Conservation (phyloP, 2,888 invertebrate species). For the Pheosia tremula region DNA sequence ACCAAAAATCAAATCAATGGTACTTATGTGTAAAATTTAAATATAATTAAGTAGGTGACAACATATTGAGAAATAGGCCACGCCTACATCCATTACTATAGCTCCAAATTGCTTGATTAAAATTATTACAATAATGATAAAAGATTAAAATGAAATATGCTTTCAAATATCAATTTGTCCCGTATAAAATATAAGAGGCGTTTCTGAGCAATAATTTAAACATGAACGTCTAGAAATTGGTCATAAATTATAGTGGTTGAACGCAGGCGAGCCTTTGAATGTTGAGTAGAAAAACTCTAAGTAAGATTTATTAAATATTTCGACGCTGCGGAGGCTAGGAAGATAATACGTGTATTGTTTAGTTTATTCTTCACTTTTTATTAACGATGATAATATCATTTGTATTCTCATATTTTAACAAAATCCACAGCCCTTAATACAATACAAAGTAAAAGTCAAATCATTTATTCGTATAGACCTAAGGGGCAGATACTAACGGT, state of each 20-base stretch:
- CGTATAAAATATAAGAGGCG: constrained; percentile 24
- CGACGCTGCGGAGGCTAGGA: neutral
- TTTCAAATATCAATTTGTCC: constrained; percentile 35
- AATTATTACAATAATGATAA: constrained; percentile 7
- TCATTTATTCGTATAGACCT: no score
- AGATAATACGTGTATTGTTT: neutral
- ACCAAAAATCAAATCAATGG: no score
- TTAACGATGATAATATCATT: no score
- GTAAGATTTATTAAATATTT: neutral
- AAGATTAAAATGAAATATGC: constrained; percentile 21
- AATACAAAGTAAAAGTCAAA: no score
- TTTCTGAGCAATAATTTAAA: constrained; percentile 34
- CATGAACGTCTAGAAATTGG: constrained; percentile 39
- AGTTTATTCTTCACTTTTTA: neutral
- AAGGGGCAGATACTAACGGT: no score
- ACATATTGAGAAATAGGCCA: no score
- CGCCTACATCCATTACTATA: no score
- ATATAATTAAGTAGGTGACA: no score
- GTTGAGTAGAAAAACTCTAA: constrained; percentile 9
- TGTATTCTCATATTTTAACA: no score
- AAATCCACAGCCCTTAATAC: no score
- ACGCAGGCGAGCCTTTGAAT: constrained; percentile 12
- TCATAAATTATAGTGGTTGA: constrained; percentile 32
- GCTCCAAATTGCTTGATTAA: neutral
- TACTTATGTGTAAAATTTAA: no score